phyloP scores from a whole-genome alignment of 1,140 invertebrate species.

The Adoxophyes honmai region DNA sequence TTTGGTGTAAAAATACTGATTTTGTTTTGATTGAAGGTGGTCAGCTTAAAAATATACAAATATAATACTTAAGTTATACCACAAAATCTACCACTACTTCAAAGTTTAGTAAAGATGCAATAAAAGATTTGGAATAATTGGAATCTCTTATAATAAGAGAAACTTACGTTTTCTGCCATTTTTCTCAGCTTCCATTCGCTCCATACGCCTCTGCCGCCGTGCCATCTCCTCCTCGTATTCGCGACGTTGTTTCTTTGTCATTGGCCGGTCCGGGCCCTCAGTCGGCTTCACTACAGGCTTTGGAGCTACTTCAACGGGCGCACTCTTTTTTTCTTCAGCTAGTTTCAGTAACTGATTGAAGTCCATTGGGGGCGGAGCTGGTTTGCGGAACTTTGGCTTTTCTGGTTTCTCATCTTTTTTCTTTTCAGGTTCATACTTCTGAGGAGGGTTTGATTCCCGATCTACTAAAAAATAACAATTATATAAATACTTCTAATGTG shows the following conservation, averaged over 20 bases:
- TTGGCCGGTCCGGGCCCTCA: slow-evolving; percentile 81
- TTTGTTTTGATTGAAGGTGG: no score
- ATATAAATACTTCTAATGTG: no score
- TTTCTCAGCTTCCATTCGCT: slow-evolving; percentile 60
- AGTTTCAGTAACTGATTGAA: slow-evolving; percentile 86
- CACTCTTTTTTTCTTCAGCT: slow-evolving; percentile 89
- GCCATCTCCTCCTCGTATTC: slow-evolving; percentile 82
- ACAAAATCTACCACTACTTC: no score
- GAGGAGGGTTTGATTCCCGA: slow-evolving; percentile 51
- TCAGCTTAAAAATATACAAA: no score
- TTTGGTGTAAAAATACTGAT: no score
- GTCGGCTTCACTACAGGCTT: slow-evolving; percentile 79
- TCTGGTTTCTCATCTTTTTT: slow-evolving; percentile 77
- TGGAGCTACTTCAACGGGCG: slow-evolving; percentile 82
- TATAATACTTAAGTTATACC: no score
- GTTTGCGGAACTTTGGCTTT: slow-evolving; percentile 75
- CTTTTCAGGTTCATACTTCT: slow-evolving; percentile 69
- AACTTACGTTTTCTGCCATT: slow-evolving; percentile 40
- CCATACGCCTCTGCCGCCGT: slow-evolving; percentile 51
- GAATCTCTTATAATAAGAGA: slow-evolving; percentile 5
- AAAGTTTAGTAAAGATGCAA: no score
- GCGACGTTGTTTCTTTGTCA: slow-evolving; percentile 89
- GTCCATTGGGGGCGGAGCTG: slow-evolving; percentile 84
- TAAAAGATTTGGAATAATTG: slow-evolving; percentile 13
- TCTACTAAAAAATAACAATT: slow-evolving; percentile 30